These are phyloP conservation scores for Acropora tenuis DNA, from an alignment of 64 coral and sea anemone species.

Conservation along the genomic window DNA sequence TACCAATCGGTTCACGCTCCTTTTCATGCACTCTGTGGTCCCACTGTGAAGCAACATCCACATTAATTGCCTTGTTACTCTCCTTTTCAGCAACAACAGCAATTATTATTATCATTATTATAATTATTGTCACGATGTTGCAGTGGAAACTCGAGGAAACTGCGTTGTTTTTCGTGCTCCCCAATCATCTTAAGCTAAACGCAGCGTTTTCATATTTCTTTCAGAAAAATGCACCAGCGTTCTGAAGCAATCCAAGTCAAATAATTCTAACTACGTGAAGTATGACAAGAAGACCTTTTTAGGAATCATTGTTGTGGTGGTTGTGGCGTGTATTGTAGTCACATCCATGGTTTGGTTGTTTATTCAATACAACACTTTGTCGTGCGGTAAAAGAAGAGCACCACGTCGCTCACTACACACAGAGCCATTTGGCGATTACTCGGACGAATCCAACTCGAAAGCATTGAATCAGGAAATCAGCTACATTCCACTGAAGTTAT, in stretches of 20 bases:
- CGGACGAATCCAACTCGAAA: conserved; percentile 45
- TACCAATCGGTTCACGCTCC: too few relatives aligned
- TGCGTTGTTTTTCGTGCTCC: too few relatives aligned
- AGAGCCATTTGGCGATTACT: conserved; percentile 14
- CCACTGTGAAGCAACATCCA: too few relatives aligned
- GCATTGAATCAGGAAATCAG: conserved; percentile 71
- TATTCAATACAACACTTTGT: conserved; percentile 63
- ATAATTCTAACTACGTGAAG: conserved; percentile 32
- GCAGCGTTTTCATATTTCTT: not conserved
- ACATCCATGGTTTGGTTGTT: conserved; percentile 90
- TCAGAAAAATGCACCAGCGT: conserved; percentile 7
- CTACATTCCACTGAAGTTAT: conserved; percentile 79
- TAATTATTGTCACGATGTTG: too few relatives aligned
- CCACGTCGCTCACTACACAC: conserved; percentile 22
- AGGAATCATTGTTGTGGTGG: conserved; percentile 85
- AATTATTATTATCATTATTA: too few relatives aligned
- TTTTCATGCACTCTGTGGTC: too few relatives aligned
- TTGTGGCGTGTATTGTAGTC: conserved; percentile 75
- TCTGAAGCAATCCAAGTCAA: not conserved
- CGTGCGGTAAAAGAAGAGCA: conserved; percentile 56
- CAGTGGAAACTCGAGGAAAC: too few relatives aligned
- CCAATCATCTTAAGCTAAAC: not conserved
- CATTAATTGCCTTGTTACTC: too few relatives aligned
- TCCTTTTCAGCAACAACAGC: too few relatives aligned
- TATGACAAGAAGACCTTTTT: conserved; percentile 92